Evolutionary conservation across 2,797 vertebrate genomes (phyloP).

Genomic region (Poliocrania exsul): DNA sequence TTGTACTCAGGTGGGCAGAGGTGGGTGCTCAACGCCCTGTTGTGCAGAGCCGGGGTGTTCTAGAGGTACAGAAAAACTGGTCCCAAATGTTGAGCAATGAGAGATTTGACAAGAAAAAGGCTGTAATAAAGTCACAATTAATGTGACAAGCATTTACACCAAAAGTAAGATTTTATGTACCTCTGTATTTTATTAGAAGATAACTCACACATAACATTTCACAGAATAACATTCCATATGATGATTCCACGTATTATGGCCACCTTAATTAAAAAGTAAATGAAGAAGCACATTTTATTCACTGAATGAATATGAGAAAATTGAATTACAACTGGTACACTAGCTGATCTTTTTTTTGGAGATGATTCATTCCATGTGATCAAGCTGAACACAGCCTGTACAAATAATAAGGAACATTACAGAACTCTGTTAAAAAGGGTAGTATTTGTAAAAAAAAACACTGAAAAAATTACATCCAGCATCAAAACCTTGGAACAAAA

Average conservation of each 20-base stretch:
- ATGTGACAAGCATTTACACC: background rate
- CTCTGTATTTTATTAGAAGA: background rate
- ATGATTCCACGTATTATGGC: background rate
- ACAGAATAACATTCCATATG: background rate
- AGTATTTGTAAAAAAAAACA: background rate
- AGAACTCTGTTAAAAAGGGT: background rate
- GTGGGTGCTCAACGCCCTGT: fast-evolving
- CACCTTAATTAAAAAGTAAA: background rate
- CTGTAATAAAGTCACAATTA: background rate
- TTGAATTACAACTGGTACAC: background rate
- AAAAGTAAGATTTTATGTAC: background rate
- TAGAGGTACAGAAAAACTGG: background rate
- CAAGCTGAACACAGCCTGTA: background rate
- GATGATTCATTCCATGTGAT: background rate
- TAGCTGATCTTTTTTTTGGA: background rate
- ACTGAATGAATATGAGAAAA: background rate
- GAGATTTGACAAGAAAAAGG: background rate
- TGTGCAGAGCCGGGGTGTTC: background rate
- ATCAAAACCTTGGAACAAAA: background rate
- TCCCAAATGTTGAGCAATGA: background rate
- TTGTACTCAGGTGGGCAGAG: background rate
- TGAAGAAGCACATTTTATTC: background rate
- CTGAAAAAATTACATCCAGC: background rate
- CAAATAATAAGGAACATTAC: background rate
- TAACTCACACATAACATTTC: background rate